Base-by-base conservation (phyloP, 2,888 invertebrate genomes). In the Drosophila anomalipes region DNA sequence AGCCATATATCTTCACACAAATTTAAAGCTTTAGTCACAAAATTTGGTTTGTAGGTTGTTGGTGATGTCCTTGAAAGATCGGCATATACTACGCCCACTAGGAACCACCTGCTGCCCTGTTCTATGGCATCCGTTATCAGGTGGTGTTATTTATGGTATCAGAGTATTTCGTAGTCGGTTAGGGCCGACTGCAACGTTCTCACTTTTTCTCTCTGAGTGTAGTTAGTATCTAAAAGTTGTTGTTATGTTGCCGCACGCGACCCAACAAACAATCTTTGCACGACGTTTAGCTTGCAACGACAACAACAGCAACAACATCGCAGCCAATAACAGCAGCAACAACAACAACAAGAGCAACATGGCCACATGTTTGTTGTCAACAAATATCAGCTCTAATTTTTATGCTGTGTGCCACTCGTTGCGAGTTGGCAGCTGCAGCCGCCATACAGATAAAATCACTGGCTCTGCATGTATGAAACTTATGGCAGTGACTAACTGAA, bases 341-440 rank as follows among this genome's bases (percentile, higher is more conserved):
- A 62, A 26, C 44, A 57, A 4, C 67, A 60, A 35, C 56, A 63
- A 52, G 52, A 80, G 33, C 59, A 83, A 89, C 78, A 76, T 60
- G 59, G 70, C 69, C 81, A 69, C 85, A 90, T 88, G 86, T 87
- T 85, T 87, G 82, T 85, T 85, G 84, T 85, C 90, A 85, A 88
- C 90, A 90, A 85, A 85, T 80, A 85, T 88, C 77, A 80, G 66
- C 63, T 82, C 80, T 77, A 80, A 85, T 87, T 82, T 87, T 82
- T 67, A 79, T 73, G 67, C 86, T 76, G 88, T 82, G 82, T 87
- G 88, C 86, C 67, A 79, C 69, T 66, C 56, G 70, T 33, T 39
- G 67, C 37, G 57, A 61, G 80, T 62, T 73, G 73, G 65, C 82
- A 82, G 85, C 85, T 84, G 79, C 70, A 86, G 47, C 56, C 30